Conservation (phyloP, 2,888 invertebrate genomes). For the Pecten maximus region DNA sequence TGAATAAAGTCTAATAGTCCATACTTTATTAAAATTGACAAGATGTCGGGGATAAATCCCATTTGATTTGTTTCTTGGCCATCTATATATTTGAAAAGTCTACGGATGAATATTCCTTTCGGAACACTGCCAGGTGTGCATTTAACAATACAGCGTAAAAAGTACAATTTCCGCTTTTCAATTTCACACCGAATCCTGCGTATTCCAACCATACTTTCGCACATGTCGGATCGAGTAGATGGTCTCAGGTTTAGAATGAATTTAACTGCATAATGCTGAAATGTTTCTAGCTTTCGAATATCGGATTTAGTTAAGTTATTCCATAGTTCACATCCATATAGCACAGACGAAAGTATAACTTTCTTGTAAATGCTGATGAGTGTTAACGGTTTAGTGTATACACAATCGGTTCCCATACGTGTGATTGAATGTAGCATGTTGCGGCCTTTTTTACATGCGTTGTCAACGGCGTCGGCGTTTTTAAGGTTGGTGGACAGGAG, state of each 20-base stretch:
- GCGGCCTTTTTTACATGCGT: not conserved
- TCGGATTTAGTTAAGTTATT: no score
- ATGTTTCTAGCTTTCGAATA: not conserved
- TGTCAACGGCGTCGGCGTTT: no score
- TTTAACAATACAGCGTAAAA: no score
- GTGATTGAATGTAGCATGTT: not conserved
- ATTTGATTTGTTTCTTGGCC: no score
- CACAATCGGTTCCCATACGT: constrained; percentile 4
- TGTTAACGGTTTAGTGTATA: not conserved
- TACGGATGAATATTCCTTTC: no score
- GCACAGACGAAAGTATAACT: not conserved
- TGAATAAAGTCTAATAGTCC: no score
- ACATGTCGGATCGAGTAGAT: not conserved
- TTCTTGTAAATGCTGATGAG: not conserved
- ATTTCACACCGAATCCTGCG: not conserved
- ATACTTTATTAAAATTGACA: no score
- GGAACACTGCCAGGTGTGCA: no score
- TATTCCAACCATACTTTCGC: not conserved
- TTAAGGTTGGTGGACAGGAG: no score
- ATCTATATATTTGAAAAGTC: no score
- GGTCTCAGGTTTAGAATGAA: not conserved
- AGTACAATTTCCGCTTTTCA: not conserved
- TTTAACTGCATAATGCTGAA: not conserved
- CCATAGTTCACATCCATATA: not conserved
- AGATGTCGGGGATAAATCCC: no score